Evolutionary conservation across 2,113 vertebrate genomes (phyloP), one percentile per base, ranked within the genome.

Genomic region (Etheostoma cragini): DNA sequence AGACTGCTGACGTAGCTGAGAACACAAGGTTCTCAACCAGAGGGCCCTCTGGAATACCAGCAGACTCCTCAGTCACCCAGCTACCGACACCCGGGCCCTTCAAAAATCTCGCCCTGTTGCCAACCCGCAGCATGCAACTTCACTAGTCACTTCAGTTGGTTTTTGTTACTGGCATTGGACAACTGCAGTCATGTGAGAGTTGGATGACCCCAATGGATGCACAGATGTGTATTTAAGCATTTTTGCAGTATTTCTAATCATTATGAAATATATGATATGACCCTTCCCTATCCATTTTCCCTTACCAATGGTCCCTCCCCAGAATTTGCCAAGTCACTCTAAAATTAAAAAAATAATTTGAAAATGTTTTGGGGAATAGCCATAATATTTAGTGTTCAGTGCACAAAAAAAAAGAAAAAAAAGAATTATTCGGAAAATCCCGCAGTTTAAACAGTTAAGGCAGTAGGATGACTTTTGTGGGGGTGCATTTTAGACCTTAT

Each of bases 1-100:
- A 94, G 92, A 81, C 33, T 57, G 19, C 73, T 85, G 90, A 91
- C 87, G 73, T 89, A 15, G 61, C 42, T 4, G 26, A 84, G 89
- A 71, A 87, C 87, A 86, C 78, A 56, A 75, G 88, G 74, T 87
- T 79, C 88, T 65, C 64, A 45, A 72, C n/a, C 70, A 61, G 69
- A 8, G 24, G 24, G 78, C 63, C 62, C 86, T 71, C 78, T 77
- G 80, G 80, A 80, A 83, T 76, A 83, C 80, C 71, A 84, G 33
- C 21, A 1, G 52, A 50, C 69, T 73, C 74, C 82, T 76, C 69
- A n/a, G 53, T 76, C 81, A 69, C 54, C 69, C 42, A 57, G 54
- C 45, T 13, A 62, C 75, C n/a, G 82, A 77, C 89, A 81, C 67
- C 21, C 19, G 2, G 53, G 60, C 76, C 52, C 65, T 22, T 72